Conservation (phyloP, 2,797 vertebrate species). For the Sebastes iracundus region DNA sequence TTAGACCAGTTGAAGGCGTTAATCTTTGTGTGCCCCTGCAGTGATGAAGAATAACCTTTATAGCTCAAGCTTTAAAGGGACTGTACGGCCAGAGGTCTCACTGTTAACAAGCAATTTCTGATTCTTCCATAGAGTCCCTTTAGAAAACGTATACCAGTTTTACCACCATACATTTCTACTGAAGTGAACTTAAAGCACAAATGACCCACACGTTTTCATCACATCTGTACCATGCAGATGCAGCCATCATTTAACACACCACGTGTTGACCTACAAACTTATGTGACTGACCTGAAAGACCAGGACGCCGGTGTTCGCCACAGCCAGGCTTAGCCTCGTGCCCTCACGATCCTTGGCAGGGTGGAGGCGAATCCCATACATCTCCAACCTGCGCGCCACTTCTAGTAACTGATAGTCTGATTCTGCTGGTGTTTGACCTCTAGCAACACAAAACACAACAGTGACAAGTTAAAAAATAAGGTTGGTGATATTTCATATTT, state of each 20-base stretch:
- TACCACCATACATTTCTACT: not conserved
- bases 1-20: slow-evolving; percentile 99
- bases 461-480: not conserved
- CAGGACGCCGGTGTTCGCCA: slow-evolving; percentile 93
- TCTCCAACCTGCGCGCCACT: slow-evolving; percentile 93
- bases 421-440: slow-evolving; percentile 95
- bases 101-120: too few species aligned
- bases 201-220: not conserved
- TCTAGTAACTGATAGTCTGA: slow-evolving; percentile 96
- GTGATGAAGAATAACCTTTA: not conserved
- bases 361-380: slow-evolving; percentile 95
- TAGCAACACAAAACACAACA: slow-evolving; percentile 64
- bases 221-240: not conserved
- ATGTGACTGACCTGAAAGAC: slow-evolving; percentile 91
- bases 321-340: slow-evolving; percentile 91
- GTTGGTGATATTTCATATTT: not conserved
- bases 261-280: not conserved
- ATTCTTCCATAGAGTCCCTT: too few species aligned
- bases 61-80: not conserved
- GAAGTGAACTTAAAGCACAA: not conserved
- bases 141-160: not conserved
- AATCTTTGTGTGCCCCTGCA: slow-evolving; percentile 94
- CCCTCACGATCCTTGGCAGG: slow-evolving; percentile 97
- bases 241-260: not conserved
- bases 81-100: too few species aligned